Conservation (phyloP, 2,797 vertebrate genomes). For the Sebastes iracundus region DNA sequence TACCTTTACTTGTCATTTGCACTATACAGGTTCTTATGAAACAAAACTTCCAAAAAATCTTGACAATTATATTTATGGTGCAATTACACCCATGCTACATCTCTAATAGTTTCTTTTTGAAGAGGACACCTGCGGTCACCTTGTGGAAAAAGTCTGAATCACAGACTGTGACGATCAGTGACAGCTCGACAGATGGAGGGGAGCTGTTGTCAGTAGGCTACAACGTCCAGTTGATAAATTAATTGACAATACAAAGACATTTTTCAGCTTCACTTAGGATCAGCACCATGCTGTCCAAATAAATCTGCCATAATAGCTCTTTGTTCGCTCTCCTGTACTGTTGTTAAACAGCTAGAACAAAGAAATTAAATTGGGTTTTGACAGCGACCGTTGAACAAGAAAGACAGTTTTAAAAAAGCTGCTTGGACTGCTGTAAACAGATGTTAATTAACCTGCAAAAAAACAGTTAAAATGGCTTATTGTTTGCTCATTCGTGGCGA, state of each 20-base stretch:
- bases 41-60: not conserved
- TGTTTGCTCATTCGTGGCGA: not conserved
- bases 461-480: not conserved
- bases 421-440: not conserved
- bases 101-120: not conserved
- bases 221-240: not conserved
- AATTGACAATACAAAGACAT: not conserved
- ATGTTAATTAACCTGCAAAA: not conserved
- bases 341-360: not conserved
- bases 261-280: slow-evolving; percentile 5
- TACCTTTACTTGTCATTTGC: too few species aligned
- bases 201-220: not conserved
- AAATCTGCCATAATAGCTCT: not conserved
- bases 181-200: slow-evolving; percentile 7
- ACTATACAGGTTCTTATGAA: not conserved
- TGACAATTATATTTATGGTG: not conserved
- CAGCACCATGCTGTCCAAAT: not conserved
- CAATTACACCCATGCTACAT: too few species aligned
- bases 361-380: not conserved
- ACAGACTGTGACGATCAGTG: not conserved
- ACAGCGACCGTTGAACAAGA: not conserved
- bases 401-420: not conserved
- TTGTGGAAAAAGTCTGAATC: not conserved
- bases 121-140: not conserved
- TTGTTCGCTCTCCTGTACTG: not conserved